Base-by-base conservation (phyloP, 2,797 vertebrate genomes). In the Schizopygopsis pylzovi region DNA sequence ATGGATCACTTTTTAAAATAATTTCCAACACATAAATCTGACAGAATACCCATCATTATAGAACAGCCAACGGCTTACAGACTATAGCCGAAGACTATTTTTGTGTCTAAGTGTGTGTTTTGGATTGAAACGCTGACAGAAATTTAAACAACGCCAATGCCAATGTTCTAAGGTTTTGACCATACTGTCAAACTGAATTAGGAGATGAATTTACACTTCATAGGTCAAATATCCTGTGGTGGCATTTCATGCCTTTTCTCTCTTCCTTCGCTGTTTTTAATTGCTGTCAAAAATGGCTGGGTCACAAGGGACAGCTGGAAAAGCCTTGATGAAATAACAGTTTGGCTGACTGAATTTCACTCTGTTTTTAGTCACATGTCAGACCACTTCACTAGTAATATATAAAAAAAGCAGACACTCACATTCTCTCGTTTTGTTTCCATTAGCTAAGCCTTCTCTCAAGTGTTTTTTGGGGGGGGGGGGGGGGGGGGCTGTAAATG, bases 381-480 rank as follows among this genome's bases (percentile, higher is more conserved):
- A 88, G 45, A 87, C 73, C 75, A 37, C 49, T 83, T 72, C 25
- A 45, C 39, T 33, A 85, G 20, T 85, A 16, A 79, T 86, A 73
- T 81, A 72, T 33, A 71, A 72, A 59, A 87, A 85, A 91, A 84
- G 22, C 81, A 84, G 90, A 79, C 63, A 56, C 78, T 86, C 76
- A 87, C 49, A 22, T 56, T 72, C 85, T 81, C 61, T 54, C 77
- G 10, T 71, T 82, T 68, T 61, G 70, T 94, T 92, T 93, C 91
- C 91, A 93, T 92, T 91, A 90, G 85, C 89, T 89, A 87, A 90
- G 80, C 85, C 71, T n/a, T 54, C 89, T 92, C 88, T 87, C 61
- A 90, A 84, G 79, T 82, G 75, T 92, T 33, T 33, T 33, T 33
- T 33, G n/a, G n/a, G n/a, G n/a, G n/a, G n/a, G n/a, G n/a, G n/a